Percentiles rank a stretch among this genome's conserved stretches.
Conservation (phyloP, 1,140 invertebrate genomes). For the Drosophila mayri region DNA sequence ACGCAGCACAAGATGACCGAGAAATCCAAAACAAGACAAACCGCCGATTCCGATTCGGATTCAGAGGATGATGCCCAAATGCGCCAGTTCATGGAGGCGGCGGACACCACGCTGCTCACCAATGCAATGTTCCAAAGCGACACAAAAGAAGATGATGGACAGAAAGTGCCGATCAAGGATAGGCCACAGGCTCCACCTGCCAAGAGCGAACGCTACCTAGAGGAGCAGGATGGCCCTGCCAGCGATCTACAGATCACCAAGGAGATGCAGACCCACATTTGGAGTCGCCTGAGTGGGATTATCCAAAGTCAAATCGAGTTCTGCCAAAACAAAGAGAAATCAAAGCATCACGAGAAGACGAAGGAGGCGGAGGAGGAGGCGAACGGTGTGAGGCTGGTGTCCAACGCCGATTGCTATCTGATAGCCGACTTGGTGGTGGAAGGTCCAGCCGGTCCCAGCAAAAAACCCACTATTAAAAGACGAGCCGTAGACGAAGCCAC, state of each 20-base stretch:
- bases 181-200: neutral
- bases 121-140: constrained; percentile 56
- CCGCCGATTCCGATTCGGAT: constrained; percentile 56
- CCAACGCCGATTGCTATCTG: constrained; percentile 56
- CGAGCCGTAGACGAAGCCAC: constrained; percentile 2
- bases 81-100: constrained; percentile 56
- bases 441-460: constrained; percentile 19
- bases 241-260: constrained; percentile 52
- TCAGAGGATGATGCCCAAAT: constrained; percentile 54
- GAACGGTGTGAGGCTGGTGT: constrained; percentile 29
- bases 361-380: neutral
- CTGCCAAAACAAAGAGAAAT: neutral
- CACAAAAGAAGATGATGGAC: neutral
- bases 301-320: constrained; percentile 60
- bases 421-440: constrained; percentile 21
- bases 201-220: constrained; percentile 57
- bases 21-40: neutral
- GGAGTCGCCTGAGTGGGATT: constrained; percentile 55
- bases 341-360: neutral
- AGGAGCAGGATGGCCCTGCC: constrained; percentile 20
- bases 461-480: constrained; percentile 49
- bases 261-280: constrained; percentile 67
- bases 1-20: constrained; percentile 5
- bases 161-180: neutral
- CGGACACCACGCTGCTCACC: constrained; percentile 59